Evolutionary conservation across 2,888 invertebrate species (phyloP), one percentile per base, ranked within the genome.

Genomic region (Anoplius nigerrimus): DNA sequence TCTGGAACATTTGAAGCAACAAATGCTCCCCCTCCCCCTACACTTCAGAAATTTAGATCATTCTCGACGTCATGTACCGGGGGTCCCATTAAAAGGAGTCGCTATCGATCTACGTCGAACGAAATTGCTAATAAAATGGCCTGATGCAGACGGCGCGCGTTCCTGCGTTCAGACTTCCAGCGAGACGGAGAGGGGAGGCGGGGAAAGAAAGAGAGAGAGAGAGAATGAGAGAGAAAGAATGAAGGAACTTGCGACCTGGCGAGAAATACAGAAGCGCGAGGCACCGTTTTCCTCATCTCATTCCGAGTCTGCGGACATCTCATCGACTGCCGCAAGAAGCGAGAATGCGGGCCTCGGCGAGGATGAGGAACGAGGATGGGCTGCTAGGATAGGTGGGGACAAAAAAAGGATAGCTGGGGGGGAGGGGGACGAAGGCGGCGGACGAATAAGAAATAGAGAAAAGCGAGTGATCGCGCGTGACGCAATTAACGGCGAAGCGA

Each of bases 401-500:
- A 18, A 4, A 24, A 24, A n/a, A 16, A 34, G 16, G 20, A 42
- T 0, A 27, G 3, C n/a, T 13, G n/a, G 42, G 24, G 21, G 11
- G 48, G 43, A 60, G 13, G 48, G 34, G 8, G 2, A 60, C 22
- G 43, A 48, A 22, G 60, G 13, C 16, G 34, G 51, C 46, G 57
- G 54, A 57, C 48, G 66, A 6, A 46, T 20, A 34, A 46, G 20
- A 43, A 55, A 43, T 42, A 52, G 62, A 62, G 45, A 52, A 45
- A 46, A 43, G 72, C 66, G 63, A 64, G 55, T 66, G 67, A 27
- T 68, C 69, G 69, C 21, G 71, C 71, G 72, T 78, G 70, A 75
- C 75, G 74, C 72, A 75, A 79, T 79, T 79, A 79, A 76, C 66
- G 71, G 62, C 70, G 53, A 75, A 76, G 76, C 75, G 66, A 79